Evolutionary conservation across 2,113 vertebrate genomes (phyloP).

Genomic region (Capreolus pygargus): DNA sequence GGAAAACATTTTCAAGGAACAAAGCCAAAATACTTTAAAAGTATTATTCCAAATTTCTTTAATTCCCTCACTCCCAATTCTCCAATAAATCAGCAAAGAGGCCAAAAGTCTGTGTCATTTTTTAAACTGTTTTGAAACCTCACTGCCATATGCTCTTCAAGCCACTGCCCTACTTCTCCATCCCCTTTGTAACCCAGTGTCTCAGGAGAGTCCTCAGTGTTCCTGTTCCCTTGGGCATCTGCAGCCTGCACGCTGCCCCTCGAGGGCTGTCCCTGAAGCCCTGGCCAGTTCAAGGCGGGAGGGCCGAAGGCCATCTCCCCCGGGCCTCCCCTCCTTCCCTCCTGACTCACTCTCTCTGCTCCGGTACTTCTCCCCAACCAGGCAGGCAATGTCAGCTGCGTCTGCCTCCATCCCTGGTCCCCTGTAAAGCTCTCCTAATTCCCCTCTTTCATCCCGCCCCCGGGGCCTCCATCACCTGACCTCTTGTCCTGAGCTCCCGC

Average conservation of each 20-base stretch:
- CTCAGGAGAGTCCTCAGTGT: not conserved
- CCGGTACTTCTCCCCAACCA: not conserved
- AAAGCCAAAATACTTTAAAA: constrained; percentile 36
- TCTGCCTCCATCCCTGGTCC: too few species aligned
- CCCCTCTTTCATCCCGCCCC: not conserved
- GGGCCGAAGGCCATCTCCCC: not conserved
- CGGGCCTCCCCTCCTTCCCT: not conserved
- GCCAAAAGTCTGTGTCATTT: not conserved
- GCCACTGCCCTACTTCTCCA: not conserved
- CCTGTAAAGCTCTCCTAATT: not conserved
- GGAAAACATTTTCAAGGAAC: constrained; percentile 24
- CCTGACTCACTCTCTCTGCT: not conserved
- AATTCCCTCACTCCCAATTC: not conserved
- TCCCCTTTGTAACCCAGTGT: not conserved
- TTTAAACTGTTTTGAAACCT: not conserved
- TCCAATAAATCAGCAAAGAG: constrained; percentile 22
- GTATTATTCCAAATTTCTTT: not conserved
- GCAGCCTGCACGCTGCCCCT: not conserved
- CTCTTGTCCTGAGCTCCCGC: not conserved
- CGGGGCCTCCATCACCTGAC: not conserved
- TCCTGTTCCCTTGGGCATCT: rapidly evolving
- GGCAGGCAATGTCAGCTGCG: rapidly evolving
- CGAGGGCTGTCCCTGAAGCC: not conserved
- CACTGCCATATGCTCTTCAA: not conserved
- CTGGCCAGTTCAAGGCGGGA: not conserved